Percentiles rank a stretch among this genome's conserved stretches.
Evolutionary conservation across 2,113 vertebrate genomes (phyloP).

Genomic region (Myiagra hebetior): DNA sequence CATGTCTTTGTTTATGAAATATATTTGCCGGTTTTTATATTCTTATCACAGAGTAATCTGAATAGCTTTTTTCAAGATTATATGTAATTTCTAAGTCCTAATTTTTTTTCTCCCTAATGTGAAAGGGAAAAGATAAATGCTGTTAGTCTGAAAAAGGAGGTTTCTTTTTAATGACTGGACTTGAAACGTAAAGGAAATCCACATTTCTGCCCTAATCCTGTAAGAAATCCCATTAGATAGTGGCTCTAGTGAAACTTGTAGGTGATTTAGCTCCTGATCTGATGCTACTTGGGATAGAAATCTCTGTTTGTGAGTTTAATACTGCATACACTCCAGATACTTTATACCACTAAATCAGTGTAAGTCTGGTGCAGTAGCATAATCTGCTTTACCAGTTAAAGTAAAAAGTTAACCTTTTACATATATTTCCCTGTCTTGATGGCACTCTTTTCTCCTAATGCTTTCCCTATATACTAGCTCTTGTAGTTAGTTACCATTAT

Average conservation of each 20-base stretch:
- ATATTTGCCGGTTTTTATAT: background rate
- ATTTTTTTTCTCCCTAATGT: background rate
- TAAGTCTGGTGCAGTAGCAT: background rate
- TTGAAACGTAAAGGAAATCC: background rate
- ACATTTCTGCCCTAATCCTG: background rate
- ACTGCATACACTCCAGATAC: background rate
- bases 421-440: background rate
- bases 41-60: background rate
- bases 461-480: background rate
- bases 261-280: background rate
- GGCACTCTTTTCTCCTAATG: background rate
- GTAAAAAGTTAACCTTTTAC: slow-evolving; percentile 14
- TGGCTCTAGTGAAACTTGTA: background rate
- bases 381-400: slow-evolving; percentile 30
- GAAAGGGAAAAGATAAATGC: background rate
- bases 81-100: background rate
- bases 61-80: background rate
- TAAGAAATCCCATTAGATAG: slow-evolving; percentile 10
- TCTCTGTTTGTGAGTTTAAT: slow-evolving; percentile 23
- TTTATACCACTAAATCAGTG: background rate
- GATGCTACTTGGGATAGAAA: background rate
- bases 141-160: background rate
- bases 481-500: background rate
- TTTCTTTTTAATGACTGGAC: background rate
- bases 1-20: background rate